phyloP scores from a whole-genome alignment of 2,888 invertebrate genomes.

The Drepana falcataria region DNA sequence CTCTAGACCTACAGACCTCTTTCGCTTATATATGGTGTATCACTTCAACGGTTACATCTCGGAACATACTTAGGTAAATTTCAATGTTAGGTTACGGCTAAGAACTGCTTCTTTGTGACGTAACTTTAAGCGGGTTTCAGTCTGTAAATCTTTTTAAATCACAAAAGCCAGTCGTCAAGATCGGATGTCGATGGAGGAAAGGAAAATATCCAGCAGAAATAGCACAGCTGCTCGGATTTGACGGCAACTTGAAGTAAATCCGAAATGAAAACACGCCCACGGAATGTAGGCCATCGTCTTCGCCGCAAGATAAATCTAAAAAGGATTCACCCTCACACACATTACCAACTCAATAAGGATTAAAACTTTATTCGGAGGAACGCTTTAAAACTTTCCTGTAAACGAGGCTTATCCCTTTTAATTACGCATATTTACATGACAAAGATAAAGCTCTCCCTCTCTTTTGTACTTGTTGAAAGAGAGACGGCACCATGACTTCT shows the following conservation, averaged over 20 bases:
- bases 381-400: slow-evolving; percentile 55
- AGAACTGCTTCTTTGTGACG: slow-evolving; percentile 20
- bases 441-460: slow-evolving; percentile 31
- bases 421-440: slow-evolving; percentile 53
- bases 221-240: slow-evolving; percentile 69
- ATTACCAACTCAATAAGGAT: slow-evolving; percentile 72
- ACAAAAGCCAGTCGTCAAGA: slow-evolving; percentile 74
- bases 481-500: slow-evolving; percentile 16
- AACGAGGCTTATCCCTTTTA: slow-evolving; percentile 60
- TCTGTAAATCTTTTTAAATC: slow-evolving; percentile 74
- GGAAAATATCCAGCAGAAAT: slow-evolving; percentile 68
- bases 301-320: slow-evolving; percentile 63
- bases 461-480: slow-evolving; percentile 17
- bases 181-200: slow-evolving; percentile 67
- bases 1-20: too few species aligned
- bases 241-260: slow-evolving; percentile 71
- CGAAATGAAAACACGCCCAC: slow-evolving; percentile 70
- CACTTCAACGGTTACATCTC: too few species aligned
- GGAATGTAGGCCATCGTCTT: slow-evolving; percentile 63
- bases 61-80: too few species aligned
- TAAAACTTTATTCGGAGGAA: slow-evolving; percentile 63
- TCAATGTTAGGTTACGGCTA: background rate
- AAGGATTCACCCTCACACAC: slow-evolving; percentile 58
- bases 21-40: too few species aligned
- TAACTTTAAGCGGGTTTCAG: slow-evolving; percentile 64